These are phyloP conservation scores for Dione vanillae DNA, from an alignment of 2,888 invertebrate species.

Conservation along the genomic window DNA sequence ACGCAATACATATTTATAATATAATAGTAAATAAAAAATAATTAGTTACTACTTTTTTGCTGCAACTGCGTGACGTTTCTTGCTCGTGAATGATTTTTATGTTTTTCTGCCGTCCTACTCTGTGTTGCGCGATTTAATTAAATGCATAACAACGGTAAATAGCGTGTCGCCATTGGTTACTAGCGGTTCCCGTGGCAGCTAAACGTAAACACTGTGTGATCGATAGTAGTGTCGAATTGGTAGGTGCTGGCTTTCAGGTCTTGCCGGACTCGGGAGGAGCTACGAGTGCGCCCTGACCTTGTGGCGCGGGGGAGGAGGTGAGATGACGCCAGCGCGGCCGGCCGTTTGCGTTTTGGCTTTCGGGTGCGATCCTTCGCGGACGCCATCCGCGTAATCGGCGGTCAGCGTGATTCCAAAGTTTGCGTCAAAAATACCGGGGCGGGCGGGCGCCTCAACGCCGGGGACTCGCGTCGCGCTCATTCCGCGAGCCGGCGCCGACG, in stretches of 20 bases:
- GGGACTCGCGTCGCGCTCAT: constrained; percentile 72
- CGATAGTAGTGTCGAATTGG: constrained; percentile 63
- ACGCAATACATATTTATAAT: constrained; percentile 17
- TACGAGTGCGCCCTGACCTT: constrained; percentile 81
- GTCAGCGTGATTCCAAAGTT: constrained; percentile 75
- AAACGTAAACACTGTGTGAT: constrained; percentile 77
- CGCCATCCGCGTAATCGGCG: constrained; percentile 82
- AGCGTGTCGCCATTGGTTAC: constrained; percentile 61
- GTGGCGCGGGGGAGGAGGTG: constrained; percentile 76
- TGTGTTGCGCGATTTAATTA: constrained; percentile 51
- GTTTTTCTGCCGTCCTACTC: constrained; percentile 28
- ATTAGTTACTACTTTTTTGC: constrained; percentile 12
- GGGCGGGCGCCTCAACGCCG: constrained; percentile 70
- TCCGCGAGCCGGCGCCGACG: constrained; percentile 82
- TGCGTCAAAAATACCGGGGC: constrained; percentile 76
- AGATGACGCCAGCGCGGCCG: constrained; percentile 81
- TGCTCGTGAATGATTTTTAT: background rate
- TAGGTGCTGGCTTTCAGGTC: constrained; percentile 50
- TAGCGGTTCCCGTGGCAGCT: constrained; percentile 78
- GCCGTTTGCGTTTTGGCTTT: constrained; percentile 78
- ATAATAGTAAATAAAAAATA: constrained; percentile 12
- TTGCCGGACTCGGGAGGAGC: constrained; percentile 40
- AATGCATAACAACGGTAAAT: constrained; percentile 49
- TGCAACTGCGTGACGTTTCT: background rate
- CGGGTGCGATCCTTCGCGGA: constrained; percentile 83